Base-by-base conservation (phyloP, 2,888 invertebrate genomes). In the Protophormia terraenovae region DNA sequence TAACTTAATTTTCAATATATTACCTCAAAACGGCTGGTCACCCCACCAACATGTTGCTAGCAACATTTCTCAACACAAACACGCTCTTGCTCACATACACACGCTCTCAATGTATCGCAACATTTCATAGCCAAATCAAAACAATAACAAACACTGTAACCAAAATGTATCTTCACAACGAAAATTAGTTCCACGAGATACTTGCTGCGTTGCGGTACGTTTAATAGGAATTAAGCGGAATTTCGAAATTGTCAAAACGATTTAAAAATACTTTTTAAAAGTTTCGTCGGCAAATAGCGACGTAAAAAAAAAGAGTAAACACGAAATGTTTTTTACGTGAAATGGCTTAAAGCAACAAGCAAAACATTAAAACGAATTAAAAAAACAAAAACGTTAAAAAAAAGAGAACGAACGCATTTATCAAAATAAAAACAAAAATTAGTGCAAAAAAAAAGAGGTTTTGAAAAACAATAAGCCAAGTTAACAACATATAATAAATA, bases 161-260 rank as follows among this genome's bases (percentile, higher is more conserved):
- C 75, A n/a, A 78, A 82, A 22, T 64, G 78, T 82, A 71, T 75
- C 78, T 69, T 41, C 22, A 60, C 62, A 47, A 71, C 16, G 32
- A 69, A 85, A 60, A 67, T 89, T 83, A 89, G 88, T 90, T 82
- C 64, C 71, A 86, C 83, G 69, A 87, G 87, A 85, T 79, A 87
- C 86, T 87, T 86, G 87, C 84, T 88, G 75, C 75, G 47, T 87
- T 88, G 86, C 84, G 86, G 90, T 88, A 58, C 75, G 64, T 47
- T 73, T 16, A 7, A 32, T 73, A 76, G 79, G 67, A 7, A 77
- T 50, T 55, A 60, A 50, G 47, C 71, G 73, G 75, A 8, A 50
- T 0, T 41, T 60, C 24, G 38, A 60, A 66, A 38, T 35, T 0
- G 38, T 1, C 55, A 19, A 55, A 32, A 2, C 22, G 53, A 16